Evolutionary conservation across 2,113 vertebrate genomes (phyloP), one percentile per base, ranked within the genome.

Genomic region (Mustelus asterias): DNA sequence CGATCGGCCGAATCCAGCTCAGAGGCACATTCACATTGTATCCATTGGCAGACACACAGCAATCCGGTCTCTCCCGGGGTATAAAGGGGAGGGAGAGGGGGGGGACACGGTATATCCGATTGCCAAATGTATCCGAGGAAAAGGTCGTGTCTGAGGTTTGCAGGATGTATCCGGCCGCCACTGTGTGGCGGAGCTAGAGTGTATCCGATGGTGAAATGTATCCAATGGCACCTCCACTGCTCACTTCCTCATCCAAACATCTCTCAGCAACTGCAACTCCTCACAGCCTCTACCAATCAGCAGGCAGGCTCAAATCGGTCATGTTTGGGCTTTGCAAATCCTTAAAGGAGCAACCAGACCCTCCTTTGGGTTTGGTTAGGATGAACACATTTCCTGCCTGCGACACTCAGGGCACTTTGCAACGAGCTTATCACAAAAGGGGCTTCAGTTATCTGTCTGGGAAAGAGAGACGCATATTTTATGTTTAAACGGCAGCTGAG

Each of bases 231-330:
- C 94, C 69, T 72, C 48, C 94, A 26, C 37, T 26, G 67, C 69
- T 48, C 67, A 95, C 94, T 95, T 95, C 94, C 94, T 95, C 94
- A 67, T 95, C 94, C 67, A 95, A 72, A 69, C 41, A 70, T 95
- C 94, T 33, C 94, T 72, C 94, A 72, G 69, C 94, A 95, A 95
- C 94, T 95, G 69, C 94, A 54, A 41, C 26, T 18, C 94, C 44
- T 72, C 94, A 95, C 69, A 70, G 44, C 24, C 8, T 29, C 67
- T 11, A 95, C 94, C 94, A 95, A 95, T 95, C 11, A 54, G 94
- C 26, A 48, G 22, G 5, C 37, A 54, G 37, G 94, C 69, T 95
- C 94, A 95, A 95, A 72, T 72, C 67, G 65, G 67, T 95, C 94
- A 72, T 95, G 67, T 70, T 70, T 70, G 72, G 89, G 89, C 20